Evolutionary conservation across 2,888 invertebrate genomes (phyloP).

Genomic region (Xanthia icteritia): DNA sequence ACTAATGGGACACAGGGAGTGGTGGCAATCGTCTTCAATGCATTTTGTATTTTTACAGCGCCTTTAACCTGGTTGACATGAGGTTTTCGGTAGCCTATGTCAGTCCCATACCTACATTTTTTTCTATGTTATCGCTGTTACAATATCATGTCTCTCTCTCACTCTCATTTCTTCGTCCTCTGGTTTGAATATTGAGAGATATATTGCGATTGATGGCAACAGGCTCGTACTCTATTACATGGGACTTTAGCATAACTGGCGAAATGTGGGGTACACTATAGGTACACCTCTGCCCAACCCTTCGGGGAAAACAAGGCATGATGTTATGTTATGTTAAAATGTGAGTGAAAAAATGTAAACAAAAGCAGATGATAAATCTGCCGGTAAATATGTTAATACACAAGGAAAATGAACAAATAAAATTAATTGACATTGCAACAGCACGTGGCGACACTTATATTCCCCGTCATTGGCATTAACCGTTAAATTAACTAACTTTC

Average conservation of each 20-base stretch:
- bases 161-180: too few relatives aligned
- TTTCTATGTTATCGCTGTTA: too few relatives aligned
- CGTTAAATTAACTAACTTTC: not conserved
- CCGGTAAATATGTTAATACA: not conserved
- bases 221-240: too few relatives aligned
- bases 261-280: too few relatives aligned
- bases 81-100: not conserved
- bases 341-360: not conserved
- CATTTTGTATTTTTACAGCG: not conserved
- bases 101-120: not conserved
- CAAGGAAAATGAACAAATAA: conserved; percentile 19
- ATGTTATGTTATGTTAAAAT: too few relatives aligned
- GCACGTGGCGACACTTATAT: conserved; percentile 9
- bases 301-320: too few relatives aligned
- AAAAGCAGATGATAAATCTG: not conserved
- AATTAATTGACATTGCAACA: not conserved
- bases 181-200: too few relatives aligned
- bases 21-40: not conserved
- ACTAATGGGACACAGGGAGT: not conserved
- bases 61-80: not conserved
- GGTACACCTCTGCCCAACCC: too few relatives aligned
- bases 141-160: too few relatives aligned
- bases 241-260: too few relatives aligned
- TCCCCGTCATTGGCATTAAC: not conserved
- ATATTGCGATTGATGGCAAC: too few relatives aligned